Conservation (phyloP, 2,888 invertebrate genomes). For the Drosophila koepferae region DNA sequence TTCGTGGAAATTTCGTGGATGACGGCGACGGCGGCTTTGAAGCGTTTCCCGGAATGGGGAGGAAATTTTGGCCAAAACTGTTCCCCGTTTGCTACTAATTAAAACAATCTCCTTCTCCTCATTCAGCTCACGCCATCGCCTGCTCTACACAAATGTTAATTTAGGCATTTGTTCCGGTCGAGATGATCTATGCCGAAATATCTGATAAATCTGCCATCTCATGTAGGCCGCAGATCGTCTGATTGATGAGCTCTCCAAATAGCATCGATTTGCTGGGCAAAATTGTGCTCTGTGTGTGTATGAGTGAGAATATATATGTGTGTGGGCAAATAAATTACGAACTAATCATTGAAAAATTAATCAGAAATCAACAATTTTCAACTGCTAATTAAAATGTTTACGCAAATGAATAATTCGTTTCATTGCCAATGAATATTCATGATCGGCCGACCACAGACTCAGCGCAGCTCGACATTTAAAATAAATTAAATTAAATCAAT, state of each 20-base stretch:
- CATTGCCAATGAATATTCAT: constrained; percentile 71
- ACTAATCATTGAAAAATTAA: constrained; percentile 71
- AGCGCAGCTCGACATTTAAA: constrained; percentile 40
- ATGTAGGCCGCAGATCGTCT: constrained; percentile 28
- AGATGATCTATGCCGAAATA: constrained; percentile 32
- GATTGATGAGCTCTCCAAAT: constrained; percentile 58
- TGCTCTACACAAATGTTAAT: constrained; percentile 42
- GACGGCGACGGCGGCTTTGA: constrained; percentile 73
- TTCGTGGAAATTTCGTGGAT: constrained; percentile 61
- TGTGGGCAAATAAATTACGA: constrained; percentile 66
- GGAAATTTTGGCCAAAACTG: constrained; percentile 27
- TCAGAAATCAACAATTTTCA: constrained; percentile 58
- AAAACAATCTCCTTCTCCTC: constrained; percentile 31
- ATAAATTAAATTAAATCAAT: constrained; percentile 76
- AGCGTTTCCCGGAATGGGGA: constrained; percentile 57
- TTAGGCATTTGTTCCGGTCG: constrained; percentile 63
- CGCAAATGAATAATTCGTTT: constrained; percentile 58
- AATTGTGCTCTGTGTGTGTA: constrained; percentile 1
- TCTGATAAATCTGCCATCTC: constrained; percentile 38
- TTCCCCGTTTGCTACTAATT: constrained; percentile 56
- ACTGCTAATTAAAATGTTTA: constrained; percentile 78
- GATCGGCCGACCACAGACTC: constrained; percentile 9
- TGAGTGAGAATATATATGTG: not conserved
- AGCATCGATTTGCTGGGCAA: constrained; percentile 26
- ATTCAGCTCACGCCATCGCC: not conserved